phyloP scores from a whole-genome alignment of 2,797 vertebrate genomes.

The Melanotaenia pygmaea region DNA sequence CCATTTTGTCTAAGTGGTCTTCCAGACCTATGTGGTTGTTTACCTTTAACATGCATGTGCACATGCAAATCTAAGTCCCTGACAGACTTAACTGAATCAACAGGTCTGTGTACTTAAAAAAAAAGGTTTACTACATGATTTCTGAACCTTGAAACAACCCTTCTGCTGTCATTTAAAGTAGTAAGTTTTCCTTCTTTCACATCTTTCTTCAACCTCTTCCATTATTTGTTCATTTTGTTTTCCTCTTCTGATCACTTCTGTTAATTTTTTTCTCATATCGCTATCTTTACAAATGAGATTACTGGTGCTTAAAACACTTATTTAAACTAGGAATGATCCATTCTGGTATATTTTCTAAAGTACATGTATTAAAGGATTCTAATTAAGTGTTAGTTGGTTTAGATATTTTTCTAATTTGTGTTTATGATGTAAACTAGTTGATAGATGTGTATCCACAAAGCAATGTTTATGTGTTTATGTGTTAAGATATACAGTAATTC shows the following conservation, averaged over 20 bases:
- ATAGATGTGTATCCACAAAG: background rate
- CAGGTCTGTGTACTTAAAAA: slow-evolving; percentile 28
- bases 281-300: background rate
- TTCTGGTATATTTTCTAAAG: background rate
- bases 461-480: background rate
- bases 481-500: background rate
- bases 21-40: slow-evolving; percentile 67
- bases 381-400: background rate
- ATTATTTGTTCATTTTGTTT: background rate
- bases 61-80: slow-evolving; percentile 40
- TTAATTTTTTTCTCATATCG: background rate
- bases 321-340: background rate
- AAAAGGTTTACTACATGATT: slow-evolving; percentile 32
- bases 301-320: background rate
- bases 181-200: background rate
- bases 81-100: slow-evolving; percentile 42
- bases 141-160: slow-evolving; percentile 48
- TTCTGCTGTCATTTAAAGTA: background rate
- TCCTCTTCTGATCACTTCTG: background rate
- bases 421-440: background rate
- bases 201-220: background rate
- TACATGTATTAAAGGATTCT: background rate
- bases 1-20: slow-evolving; percentile 61
- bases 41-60: slow-evolving; percentile 49
- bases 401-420: background rate